Base-by-base conservation (phyloP, 2,797 vertebrate species). In the Okamejei kenojei region DNA sequence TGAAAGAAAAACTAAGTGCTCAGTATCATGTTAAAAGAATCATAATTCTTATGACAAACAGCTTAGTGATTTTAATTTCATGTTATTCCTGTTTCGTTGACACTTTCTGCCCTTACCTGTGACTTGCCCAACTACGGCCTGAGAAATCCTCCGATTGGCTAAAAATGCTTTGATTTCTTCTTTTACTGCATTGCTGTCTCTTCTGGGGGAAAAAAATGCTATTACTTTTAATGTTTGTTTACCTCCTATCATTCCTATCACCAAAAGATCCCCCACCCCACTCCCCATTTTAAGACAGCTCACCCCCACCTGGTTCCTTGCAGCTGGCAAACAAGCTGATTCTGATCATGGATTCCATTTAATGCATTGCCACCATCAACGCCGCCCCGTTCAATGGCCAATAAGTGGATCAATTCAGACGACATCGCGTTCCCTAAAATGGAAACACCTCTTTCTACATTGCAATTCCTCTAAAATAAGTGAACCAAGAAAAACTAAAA, bases 111-210 rank as follows among this genome's bases (percentile, higher is more conserved):
- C 5, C 90, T 90, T 96, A 97, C 97, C 97, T 97, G 97, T 97
- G 63, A 97, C 97, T 95, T 97, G 97, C 93, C 97, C 97, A 0
- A 97, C 97, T 86, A 97, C 97, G 11, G 97, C 97, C 95, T 97
- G 97, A 94, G 97, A 97, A 95, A 97, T 97, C 95, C 97, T 96
- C 94, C 97, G 96, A 93, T 97, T 97, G 95, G 97, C 97, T 78
- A 97, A 96, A 95, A 97, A 97, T 0, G 96, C 96, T 95, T 97
- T 97, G 95, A 97, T 97, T 94, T 97, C 97, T 93, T 97, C 97
- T 95, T 97, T 97, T 94, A 97, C 97, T 95, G 97, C 95, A 96
- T 97, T 97, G 94, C 97, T 97, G 96, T 97, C 97, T 95, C 97
- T 96, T 95, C 97, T 97, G 95, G 93, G 7, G 79, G 94, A 29